Conservation (phyloP, 2,888 invertebrate genomes). For the Dascillus cervinus region DNA sequence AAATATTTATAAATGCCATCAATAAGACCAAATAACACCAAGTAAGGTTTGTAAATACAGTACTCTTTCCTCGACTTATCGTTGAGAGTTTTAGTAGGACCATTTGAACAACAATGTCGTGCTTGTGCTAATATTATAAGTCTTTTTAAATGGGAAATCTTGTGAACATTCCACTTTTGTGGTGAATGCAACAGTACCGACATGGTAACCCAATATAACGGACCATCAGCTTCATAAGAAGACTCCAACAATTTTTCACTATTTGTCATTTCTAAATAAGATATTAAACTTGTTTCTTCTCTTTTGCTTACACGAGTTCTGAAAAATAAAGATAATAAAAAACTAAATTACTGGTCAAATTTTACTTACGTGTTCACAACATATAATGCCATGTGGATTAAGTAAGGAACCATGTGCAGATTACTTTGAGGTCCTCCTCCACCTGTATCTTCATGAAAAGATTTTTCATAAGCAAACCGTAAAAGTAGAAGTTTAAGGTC, state of each 20-base stretch:
- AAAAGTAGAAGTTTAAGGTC: constrained; percentile 84
- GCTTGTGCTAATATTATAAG: constrained; percentile 72
- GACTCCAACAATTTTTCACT: constrained; percentile 67
- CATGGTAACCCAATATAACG: constrained; percentile 80
- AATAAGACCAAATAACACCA: constrained; percentile 78
- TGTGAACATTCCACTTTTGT: constrained; percentile 66
- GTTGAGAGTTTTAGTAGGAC: constrained; percentile 48
- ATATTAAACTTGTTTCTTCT: constrained; percentile 70
- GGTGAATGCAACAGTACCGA: constrained; percentile 72
- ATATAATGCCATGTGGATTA: constrained; percentile 90
- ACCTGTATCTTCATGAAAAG: constrained; percentile 96
- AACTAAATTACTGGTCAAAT: neutral
- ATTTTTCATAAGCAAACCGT: constrained; percentile 87
- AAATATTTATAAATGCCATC: constrained; percentile 78
- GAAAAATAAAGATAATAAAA: constrained; percentile 14
- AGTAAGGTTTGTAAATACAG: constrained; percentile 73
- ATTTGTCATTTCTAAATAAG: constrained; percentile 59
- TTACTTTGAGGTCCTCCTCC: constrained; percentile 96
- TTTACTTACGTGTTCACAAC: constrained; percentile 77
- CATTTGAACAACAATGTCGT: constrained; percentile 58
- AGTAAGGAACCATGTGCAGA: constrained; percentile 92
- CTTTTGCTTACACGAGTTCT: constrained; percentile 67
- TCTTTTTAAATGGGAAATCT: constrained; percentile 66
- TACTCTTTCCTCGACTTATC: constrained; percentile 58
- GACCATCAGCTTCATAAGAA: constrained; percentile 85